These are phyloP conservation scores for Philotrypesis tridentata DNA, from an alignment of 1,140 invertebrate genomes.

Conservation along the genomic window DNA sequence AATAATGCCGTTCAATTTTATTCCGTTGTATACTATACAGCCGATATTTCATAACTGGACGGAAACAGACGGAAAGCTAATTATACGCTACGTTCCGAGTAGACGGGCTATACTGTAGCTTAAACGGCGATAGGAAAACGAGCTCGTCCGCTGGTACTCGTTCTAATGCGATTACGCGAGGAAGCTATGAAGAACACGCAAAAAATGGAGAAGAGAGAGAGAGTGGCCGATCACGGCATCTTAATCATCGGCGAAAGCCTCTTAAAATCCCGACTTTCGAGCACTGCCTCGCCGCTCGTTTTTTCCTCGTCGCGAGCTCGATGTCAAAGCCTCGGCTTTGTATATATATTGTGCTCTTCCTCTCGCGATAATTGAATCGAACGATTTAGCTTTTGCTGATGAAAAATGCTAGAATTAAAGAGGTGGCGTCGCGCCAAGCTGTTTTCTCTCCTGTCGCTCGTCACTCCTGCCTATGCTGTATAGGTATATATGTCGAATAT, in stretches of 20 bases:
- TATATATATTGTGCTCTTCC: no score
- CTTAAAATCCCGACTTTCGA: conserved; percentile 71
- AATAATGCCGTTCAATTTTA: no score
- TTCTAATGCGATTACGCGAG: conserved; percentile 37
- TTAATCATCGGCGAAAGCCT: conserved; percentile 71
- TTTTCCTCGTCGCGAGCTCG: conserved; percentile 56
- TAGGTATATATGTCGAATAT: no score
- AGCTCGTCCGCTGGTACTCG: no score
- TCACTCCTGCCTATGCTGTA: no score
- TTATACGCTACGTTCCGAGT: no score
- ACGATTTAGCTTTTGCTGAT: conserved; percentile 74
- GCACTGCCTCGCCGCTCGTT: conserved; percentile 70
- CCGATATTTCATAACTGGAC: no score
- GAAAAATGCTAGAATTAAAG: conserved; percentile 68
- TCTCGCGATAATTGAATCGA: conserved; percentile 75
- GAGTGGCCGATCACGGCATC: conserved; percentile 40
- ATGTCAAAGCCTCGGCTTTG: conserved; percentile 43
- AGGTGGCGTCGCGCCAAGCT: conserved; percentile 67
- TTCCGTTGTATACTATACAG: no score
- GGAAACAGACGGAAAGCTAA: no score
- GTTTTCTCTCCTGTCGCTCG: conserved; percentile 58
- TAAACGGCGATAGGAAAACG: no score
- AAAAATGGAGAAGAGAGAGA: conserved; percentile 21
- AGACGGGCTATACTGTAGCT: no score
- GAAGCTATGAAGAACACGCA: conserved; percentile 33